Percentiles rank a stretch among this genome's conserved stretches.
Conservation (phyloP, 2,113 vertebrate species). For the Trochalopteron elliotii region DNA sequence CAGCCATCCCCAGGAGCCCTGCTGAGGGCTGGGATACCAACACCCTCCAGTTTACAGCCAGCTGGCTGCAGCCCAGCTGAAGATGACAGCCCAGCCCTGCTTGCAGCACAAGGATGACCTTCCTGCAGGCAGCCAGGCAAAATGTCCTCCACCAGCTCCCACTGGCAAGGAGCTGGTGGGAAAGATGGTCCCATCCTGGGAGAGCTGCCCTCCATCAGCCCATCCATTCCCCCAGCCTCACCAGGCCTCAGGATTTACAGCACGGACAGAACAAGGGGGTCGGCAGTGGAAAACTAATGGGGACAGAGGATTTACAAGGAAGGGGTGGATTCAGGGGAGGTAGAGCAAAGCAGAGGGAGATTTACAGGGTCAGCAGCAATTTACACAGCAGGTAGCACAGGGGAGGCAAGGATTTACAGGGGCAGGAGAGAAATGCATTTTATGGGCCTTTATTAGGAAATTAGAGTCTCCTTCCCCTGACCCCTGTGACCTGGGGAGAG, state of each 20-base stretch:
- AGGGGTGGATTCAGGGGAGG: neutral
- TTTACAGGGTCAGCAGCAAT: constrained; percentile 40
- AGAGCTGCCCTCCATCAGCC: neutral
- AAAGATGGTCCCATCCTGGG: neutral
- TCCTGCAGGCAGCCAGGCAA: neutral
- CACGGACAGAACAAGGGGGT: neutral
- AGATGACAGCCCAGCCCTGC: neutral
- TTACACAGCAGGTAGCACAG: neutral
- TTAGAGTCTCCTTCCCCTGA: neutral
- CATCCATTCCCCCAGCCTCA: neutral
- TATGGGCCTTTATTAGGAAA: neutral
- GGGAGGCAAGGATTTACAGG: neutral
- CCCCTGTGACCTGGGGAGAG: neutral
- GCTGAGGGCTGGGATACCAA: neutral
- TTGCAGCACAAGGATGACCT: neutral
- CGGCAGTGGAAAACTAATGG: neutral
- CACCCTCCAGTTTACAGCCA: neutral
- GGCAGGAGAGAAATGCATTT: neutral
- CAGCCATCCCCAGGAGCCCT: neutral
- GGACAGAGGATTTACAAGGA: neutral
- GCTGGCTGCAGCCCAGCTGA: neutral
- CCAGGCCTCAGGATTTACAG: neutral
- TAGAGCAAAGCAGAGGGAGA: neutral
- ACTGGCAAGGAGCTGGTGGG: neutral
- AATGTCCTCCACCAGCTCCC: constrained; percentile 21